Conservation (phyloP, 2,797 vertebrate species). For the Gallinago nigripennis region DNA sequence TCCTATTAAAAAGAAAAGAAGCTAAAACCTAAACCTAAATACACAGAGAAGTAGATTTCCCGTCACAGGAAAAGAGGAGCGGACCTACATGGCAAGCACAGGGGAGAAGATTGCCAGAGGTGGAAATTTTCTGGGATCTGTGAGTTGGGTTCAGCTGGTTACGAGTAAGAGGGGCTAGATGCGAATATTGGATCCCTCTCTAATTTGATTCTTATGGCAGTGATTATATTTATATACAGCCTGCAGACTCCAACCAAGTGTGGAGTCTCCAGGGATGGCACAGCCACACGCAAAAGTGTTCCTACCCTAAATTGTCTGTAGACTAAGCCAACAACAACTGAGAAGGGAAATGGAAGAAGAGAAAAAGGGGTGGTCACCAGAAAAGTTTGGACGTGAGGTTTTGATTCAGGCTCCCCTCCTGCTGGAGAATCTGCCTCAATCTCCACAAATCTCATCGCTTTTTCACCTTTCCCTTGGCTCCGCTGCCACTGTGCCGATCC, state of each 20-base stretch:
- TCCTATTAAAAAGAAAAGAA: slow-evolving; percentile 6
- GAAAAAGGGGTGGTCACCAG: slow-evolving; percentile 48
- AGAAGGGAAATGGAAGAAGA: slow-evolving; percentile 62
- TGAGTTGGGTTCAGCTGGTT: slow-evolving; percentile 49
- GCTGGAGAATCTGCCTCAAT: not conserved
- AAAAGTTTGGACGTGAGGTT: slow-evolving; percentile 28
- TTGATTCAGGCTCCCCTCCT: not conserved
- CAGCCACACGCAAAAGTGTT: slow-evolving; percentile 61
- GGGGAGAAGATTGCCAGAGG: slow-evolving; percentile 46
- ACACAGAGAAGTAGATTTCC: slow-evolving; percentile 51
- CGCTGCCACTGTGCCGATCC: not conserved
- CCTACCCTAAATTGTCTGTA: slow-evolving; percentile 57
- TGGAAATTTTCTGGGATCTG: slow-evolving; percentile 64
- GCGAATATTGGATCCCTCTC: slow-evolving; percentile 53
- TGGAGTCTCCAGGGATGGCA: slow-evolving; percentile 61
- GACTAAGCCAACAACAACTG: slow-evolving; percentile 62
- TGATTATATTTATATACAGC: slow-evolving; percentile 65
- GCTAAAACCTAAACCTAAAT: not conserved
- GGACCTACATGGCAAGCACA: slow-evolving; percentile 13
- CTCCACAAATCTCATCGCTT: not conserved
- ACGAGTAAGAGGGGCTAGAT: slow-evolving; percentile 24
- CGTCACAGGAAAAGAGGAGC: slow-evolving; percentile 35
- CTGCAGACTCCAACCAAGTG: slow-evolving; percentile 62
- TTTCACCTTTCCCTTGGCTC: not conserved
- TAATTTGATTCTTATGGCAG: slow-evolving; percentile 67